These are phyloP conservation scores for Cephalophus harveyi DNA, from an alignment of 2,113 vertebrate species.

Conservation along the genomic window DNA sequence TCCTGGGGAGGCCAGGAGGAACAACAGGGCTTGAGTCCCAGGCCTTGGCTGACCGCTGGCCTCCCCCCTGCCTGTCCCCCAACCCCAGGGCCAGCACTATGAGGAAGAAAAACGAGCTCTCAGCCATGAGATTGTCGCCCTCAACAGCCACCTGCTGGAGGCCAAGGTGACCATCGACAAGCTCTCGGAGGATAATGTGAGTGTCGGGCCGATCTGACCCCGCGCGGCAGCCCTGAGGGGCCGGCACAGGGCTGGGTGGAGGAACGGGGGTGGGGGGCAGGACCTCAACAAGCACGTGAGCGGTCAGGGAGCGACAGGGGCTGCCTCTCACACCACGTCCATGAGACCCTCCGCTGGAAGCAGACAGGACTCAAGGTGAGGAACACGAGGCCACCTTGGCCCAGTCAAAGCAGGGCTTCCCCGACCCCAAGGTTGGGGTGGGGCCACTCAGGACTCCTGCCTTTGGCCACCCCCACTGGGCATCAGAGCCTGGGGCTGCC, in stretches of 20 bases:
- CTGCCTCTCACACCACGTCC: not conserved
- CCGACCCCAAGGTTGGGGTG: not conserved
- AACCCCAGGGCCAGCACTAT: conserved; percentile 88
- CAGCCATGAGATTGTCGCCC: conserved; percentile 93
- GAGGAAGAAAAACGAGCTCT: conserved; percentile 96
- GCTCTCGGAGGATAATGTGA: conserved; percentile 95
- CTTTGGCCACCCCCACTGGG: not conserved
- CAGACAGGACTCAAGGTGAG: not conserved
- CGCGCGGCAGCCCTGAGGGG: not conserved
- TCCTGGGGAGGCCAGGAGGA: rapidly evolving
- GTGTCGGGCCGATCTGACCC: conserved; percentile 47
- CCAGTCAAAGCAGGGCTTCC: not conserved
- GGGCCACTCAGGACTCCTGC: not conserved
- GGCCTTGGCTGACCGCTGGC: not conserved
- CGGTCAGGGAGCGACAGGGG: not conserved
- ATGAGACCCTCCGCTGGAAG: not conserved
- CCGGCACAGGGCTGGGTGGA: not conserved
- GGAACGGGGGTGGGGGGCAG: rapidly evolving
- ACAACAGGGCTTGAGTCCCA: too few species aligned
- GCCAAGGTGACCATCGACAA: conserved; percentile 97
- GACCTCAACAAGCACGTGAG: not conserved
- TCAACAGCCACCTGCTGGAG: conserved; percentile 97
- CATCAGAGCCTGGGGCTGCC: not conserved
- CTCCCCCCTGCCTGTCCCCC: rapidly evolving
- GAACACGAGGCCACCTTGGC: rapidly evolving